phyloP scores from a whole-genome alignment of 2,888 invertebrate species.

The Drosophila acutilabella region DNA sequence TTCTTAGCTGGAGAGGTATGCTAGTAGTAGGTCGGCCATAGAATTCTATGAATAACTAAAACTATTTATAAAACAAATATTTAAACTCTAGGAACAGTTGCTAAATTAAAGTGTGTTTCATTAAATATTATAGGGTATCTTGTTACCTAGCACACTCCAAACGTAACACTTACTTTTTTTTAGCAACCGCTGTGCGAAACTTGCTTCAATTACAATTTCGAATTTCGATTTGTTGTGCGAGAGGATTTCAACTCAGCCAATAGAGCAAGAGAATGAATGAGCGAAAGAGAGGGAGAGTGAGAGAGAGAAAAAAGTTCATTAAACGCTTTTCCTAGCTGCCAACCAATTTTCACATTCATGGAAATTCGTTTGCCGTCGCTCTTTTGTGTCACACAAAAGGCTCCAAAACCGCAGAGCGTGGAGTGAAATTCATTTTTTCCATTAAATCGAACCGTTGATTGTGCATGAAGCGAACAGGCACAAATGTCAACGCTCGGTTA shows the following conservation, averaged over 20 bases:
- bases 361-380: conserved; percentile 59
- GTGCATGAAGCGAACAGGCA: conserved; percentile 80
- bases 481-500: conserved; percentile 79
- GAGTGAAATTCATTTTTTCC: conserved; percentile 77
- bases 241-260: conserved; percentile 46
- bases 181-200: conserved; percentile 24
- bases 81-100: neutral
- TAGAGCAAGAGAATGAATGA: conserved; percentile 28
- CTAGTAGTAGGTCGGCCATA: too few species aligned
- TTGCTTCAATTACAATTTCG: conserved; percentile 74
- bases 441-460: conserved; percentile 82
- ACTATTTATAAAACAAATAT: neutral
- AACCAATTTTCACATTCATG: conserved; percentile 66
- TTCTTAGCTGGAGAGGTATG: neutral
- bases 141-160: neutral
- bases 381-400: conserved; percentile 55
- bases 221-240: conserved; percentile 61
- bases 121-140: neutral
- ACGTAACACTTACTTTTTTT: conserved; percentile 11
- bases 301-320: conserved; percentile 58
- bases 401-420: conserved; percentile 62
- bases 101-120: neutral
- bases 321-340: conserved; percentile 68
- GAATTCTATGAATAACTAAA: neutral
- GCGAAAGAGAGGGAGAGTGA: conserved; percentile 4